Evolutionary conservation across 2,888 invertebrate species (phyloP).

Genomic region (Cordylochernes scorpioides): DNA sequence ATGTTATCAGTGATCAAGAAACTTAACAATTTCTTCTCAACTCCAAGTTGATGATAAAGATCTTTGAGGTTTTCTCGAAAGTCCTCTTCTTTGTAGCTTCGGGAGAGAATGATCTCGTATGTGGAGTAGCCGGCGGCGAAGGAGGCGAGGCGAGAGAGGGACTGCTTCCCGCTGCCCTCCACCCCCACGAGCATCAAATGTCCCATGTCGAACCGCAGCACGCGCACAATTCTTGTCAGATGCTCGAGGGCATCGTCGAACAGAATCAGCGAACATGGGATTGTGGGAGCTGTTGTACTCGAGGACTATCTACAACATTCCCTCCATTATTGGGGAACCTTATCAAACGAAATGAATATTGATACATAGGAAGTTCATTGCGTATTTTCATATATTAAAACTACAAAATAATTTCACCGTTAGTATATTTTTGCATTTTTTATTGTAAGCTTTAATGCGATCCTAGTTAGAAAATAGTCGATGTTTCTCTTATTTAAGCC

Average conservation of each 20-base stretch:
- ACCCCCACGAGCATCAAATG: conserved; percentile 64
- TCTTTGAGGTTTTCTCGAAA: conserved; percentile 66
- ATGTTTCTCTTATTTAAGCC: no score
- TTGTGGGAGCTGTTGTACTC: conserved; percentile 46
- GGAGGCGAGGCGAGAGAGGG: conserved; percentile 52
- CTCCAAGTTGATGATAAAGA: conserved; percentile 45
- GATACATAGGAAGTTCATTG: no score
- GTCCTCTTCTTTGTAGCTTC: conserved; percentile 51
- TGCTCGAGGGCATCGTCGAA: conserved; percentile 81
- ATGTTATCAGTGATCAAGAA: conserved; percentile 62
- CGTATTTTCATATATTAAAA: no score
- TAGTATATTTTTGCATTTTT: no score
- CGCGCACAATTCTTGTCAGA: conserved; percentile 56
- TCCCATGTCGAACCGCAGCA: conserved; percentile 51
- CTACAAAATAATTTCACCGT: no score
- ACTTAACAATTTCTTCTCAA: conserved; percentile 46
- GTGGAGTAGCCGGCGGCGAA: conserved; percentile 55
- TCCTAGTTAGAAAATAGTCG: no score
- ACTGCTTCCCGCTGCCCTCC: conserved; percentile 73
- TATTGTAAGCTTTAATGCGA: no score
- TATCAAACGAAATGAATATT: no score
- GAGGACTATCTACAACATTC: no score
- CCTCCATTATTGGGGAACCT: no score
- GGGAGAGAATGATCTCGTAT: conserved; percentile 55
- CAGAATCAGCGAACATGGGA: conserved; percentile 49